Evolutionary conservation across 2,888 invertebrate species (phyloP), one percentile per base, ranked within the genome.

Genomic region (Brenthis daphne): DNA sequence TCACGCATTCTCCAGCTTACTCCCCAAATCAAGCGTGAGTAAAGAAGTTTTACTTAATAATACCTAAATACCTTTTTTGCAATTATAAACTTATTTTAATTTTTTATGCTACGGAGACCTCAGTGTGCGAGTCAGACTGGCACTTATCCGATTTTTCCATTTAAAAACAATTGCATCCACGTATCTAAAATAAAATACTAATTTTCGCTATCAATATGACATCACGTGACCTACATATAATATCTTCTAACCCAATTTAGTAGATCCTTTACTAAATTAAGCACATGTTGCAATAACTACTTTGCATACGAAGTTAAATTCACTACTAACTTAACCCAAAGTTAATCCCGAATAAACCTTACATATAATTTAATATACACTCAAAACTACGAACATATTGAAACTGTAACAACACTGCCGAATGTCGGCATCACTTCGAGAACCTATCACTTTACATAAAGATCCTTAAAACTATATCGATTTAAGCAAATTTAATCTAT

Each of bases 331-430:
- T 75, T 73, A 68, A 64, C 69, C 64, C 70, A 56, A 70, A 74
- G 72, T 75, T 70, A 69, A 73, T 70, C 72, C 65, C 71, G 65
- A 70, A 74, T 70, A 70, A 73, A 67, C 70, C 64, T 63, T 60
- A 73, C 73, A 72, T 73, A 68, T 72, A 72, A 71, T 73, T 75
- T 74, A 71, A 76, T 73, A 72, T 65, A 74, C 71, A 72, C 72
- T 73, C 73, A 75, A 72, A 74, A 75, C 74, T 74, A 72, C 69
- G 71, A 73, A 69, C 72, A 73, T 74, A 76, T 72, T 73, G 73
- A 75, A 73, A 71, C 71, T 69, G 60, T 64, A 70, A 67, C 74
- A 69, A 72, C 66, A 67, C 71, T 71, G 58, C 64, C 67, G 68
- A 71, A 72, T 73, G 74, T 74, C 68, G 75, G 70, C 73, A 76